These are phyloP conservation scores for Morone chrysops DNA, from an alignment of 2,113 vertebrate genomes.

Conservation along the genomic window DNA sequence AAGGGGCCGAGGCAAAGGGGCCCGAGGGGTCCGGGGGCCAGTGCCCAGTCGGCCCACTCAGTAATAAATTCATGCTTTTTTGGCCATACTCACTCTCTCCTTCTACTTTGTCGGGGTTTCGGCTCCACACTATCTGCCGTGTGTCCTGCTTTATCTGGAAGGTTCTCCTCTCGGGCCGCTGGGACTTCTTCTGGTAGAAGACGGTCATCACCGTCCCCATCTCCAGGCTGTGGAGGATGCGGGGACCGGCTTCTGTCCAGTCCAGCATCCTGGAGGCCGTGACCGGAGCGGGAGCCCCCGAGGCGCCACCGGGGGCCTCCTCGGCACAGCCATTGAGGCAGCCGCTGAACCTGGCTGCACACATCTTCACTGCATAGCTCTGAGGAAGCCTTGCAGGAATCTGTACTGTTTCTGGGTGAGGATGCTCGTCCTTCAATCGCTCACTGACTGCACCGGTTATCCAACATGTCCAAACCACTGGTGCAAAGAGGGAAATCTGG, in stretches of 20 bases:
- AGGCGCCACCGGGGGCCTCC: conserved; percentile 63
- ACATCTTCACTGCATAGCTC: conserved; percentile 85
- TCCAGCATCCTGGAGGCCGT: conserved; percentile 74
- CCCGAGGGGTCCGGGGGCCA: background rate
- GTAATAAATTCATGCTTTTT: background rate
- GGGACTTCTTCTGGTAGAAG: conserved; percentile 91
- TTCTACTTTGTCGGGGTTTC: conserved; percentile 87
- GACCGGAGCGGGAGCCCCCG: conserved; percentile 49
- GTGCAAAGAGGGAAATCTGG: conserved; percentile 23
- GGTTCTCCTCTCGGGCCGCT: conserved; percentile 88
- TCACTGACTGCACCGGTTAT: background rate
- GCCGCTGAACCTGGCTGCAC: conserved; percentile 83
- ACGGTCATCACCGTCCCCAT: conserved; percentile 88
- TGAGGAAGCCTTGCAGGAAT: conserved; percentile 2
- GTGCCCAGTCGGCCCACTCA: background rate
- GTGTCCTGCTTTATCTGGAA: conserved; percentile 88
- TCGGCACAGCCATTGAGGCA: conserved; percentile 86
- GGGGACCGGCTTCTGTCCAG: conserved; percentile 80
- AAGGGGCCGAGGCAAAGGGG: background rate
- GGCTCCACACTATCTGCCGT: conserved; percentile 87
- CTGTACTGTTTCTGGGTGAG: background rate
- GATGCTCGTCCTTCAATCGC: conserved; percentile 25
- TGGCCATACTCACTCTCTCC: conserved; percentile 84
- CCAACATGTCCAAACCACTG: conserved; percentile 43
- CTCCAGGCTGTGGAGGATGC: conserved; percentile 87